A percentile compares a stretch with the other conserved stretches of the same genome.
Conservation (phyloP, 2,797 vertebrate species). For the Poeciliopsis presidionis region DNA sequence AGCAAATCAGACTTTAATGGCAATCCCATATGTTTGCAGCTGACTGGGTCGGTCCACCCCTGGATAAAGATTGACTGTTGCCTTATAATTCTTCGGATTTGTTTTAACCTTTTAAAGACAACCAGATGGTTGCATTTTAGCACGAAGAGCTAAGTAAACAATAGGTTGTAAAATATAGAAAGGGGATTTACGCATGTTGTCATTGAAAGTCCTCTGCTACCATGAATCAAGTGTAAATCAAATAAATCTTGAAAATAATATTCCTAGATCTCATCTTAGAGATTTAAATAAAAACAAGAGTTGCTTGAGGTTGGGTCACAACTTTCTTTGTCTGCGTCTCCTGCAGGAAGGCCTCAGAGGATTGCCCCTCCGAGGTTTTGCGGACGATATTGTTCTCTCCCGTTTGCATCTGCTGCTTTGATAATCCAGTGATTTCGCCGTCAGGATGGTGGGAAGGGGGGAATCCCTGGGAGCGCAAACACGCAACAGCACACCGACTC, state of each 20-base stretch:
- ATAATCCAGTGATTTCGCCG: conserved; percentile 81
- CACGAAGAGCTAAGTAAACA: neutral
- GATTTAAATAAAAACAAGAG: neutral
- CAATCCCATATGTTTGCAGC: conserved; percentile 84
- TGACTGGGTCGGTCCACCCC: conserved; percentile 62
- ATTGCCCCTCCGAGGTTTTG: conserved; percentile 62
- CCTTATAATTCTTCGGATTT: conserved; percentile 24
- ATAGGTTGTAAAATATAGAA: conserved; percentile 9
- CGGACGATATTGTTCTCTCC: conserved; percentile 67
- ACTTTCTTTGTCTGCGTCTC: conserved; percentile 62
- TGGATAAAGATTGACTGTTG: conserved; percentile 35
- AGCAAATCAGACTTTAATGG: conserved; percentile 86
- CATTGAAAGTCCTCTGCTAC: neutral
- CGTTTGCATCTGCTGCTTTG: conserved; percentile 83
- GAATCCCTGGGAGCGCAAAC: conserved; percentile 80
- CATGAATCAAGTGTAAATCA: neutral
- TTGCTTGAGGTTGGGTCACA: conserved; percentile 17
- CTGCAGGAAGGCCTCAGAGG: conserved; percentile 55
- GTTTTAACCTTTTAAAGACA: conserved; percentile 19
- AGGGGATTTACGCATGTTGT: neutral
- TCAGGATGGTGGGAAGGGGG: conserved; percentile 69
- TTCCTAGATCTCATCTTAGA: neutral
- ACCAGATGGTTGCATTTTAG: neutral
- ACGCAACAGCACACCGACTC: conserved; percentile 86
- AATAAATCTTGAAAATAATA: neutral